Base-by-base conservation (phyloP, 2,797 vertebrate species). In the Nyctibius grandis region DNA sequence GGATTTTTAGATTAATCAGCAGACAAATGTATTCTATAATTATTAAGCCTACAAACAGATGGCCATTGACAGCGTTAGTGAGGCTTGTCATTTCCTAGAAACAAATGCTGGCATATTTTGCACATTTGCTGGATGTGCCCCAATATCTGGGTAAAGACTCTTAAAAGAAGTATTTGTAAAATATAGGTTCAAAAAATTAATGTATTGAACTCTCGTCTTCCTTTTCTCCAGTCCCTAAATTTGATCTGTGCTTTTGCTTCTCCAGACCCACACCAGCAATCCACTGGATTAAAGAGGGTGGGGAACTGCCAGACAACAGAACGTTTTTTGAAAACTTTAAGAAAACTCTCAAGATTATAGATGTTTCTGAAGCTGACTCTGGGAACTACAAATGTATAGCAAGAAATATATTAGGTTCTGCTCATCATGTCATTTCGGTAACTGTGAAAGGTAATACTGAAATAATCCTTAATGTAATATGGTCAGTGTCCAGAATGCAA, bases 301-400 rank as follows among this genome's bases (percentile, higher is more conserved):
- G 99, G 10, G 99, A 98, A 14, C 96, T 99, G 70, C 99, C 99
- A 7, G 84, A 88, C 57, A 98, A 98, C 54, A 98, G 99, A 85
- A 98, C 98, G 0, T 98, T 98, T 91, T 98, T 98, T 96, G 98
- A 97, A 95, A 98, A 99, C 96, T 99, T 98, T 97, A 98, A 99
- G 95, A 99, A 99, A 98, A 99, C 98, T 9, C 98, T 99, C 50
- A 98, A 98, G 70, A 99, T 99, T 38, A 81, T 91, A 91, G 98
- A 99, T 50, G 98, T 99, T 95, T 99, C 99, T 2, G 99, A 99
- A 96, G 98, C 98, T 3, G 99, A 99, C 68, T 98, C 98, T 16
- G 99, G 99, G 64, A 98, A 98, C 73, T 99, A 99, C 96, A 99
- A 98, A 89, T 99, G 99, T 94, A 98, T 97, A n/a, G 99, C 99